Conservation (phyloP, 2,113 vertebrate species). For the Acrocephalus arundinaceus region DNA sequence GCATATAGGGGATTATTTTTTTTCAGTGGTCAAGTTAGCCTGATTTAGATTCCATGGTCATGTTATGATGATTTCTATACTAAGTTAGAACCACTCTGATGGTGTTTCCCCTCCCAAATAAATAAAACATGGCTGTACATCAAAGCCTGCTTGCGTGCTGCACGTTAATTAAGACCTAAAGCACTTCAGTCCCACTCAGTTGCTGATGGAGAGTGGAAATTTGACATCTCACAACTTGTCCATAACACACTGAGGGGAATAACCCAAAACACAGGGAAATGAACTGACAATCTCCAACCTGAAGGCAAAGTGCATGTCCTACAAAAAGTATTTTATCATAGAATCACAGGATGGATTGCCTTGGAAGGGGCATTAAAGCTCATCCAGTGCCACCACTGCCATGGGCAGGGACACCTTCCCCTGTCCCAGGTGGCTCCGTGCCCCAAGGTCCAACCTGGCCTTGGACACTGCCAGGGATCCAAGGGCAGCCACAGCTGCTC, state of each 20-base stretch:
- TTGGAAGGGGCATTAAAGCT: background rate
- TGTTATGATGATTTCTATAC: background rate
- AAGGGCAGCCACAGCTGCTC: background rate
- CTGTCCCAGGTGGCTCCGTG: rapidly evolving
- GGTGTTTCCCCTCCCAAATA: background rate
- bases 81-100: background rate
- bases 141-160: background rate
- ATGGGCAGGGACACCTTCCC: background rate
- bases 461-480: rapidly evolving
- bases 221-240: background rate
- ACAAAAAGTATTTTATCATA: background rate
- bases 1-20: background rate
- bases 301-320: background rate
- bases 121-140: background rate
- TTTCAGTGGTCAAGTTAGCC: background rate
- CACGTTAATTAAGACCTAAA: conserved; percentile 7
- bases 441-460: rapidly evolving
- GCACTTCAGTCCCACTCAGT: background rate
- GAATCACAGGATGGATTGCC: background rate
- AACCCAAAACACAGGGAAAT: background rate
- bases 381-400: rapidly evolving
- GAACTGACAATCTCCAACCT: background rate
- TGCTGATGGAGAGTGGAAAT: background rate
- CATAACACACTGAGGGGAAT: rapidly evolving
- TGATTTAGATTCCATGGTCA: background rate